These are phyloP conservation scores for Seladonia tumulorum DNA, from an alignment of 2,888 invertebrate genomes.

Conservation along the genomic window DNA sequence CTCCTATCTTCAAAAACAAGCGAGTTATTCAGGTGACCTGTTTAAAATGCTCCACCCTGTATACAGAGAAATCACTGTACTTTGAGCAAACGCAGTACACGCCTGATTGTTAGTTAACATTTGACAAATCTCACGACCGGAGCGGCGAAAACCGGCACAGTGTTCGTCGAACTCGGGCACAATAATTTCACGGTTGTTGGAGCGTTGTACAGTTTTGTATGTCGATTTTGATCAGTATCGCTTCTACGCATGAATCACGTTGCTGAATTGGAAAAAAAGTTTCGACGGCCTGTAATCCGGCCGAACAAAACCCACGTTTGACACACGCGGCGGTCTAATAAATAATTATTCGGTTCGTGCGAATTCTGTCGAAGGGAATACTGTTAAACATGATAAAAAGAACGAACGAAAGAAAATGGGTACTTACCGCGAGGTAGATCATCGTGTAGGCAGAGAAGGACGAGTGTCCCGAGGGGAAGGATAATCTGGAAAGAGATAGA, in stretches of 20 bases:
- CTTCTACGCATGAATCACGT: background rate
- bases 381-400: background rate
- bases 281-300: background rate
- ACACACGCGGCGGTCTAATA: background rate
- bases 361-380: background rate
- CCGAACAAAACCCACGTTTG: background rate
- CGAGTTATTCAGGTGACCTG: too few species aligned
- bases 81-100: too few species aligned
- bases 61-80: too few species aligned
- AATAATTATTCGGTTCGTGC: background rate
- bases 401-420: slow-evolving; percentile 24
- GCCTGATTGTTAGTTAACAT: too few species aligned
- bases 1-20: too few species aligned
- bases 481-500: slow-evolving; percentile 86
- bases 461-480: slow-evolving; percentile 96
- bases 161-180: too few species aligned
- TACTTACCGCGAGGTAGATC: slow-evolving; percentile 93
- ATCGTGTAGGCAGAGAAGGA: slow-evolving; percentile 95
- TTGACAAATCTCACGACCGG: too few species aligned
- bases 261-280: background rate
- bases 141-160: too few species aligned
- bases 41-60: too few species aligned
- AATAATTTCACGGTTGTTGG: too few species aligned
- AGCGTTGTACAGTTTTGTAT: background rate
- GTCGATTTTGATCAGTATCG: background rate